These are phyloP conservation scores for Apogon hyalosoma DNA, from an alignment of 2,797 vertebrate species.

Conservation along the genomic window DNA sequence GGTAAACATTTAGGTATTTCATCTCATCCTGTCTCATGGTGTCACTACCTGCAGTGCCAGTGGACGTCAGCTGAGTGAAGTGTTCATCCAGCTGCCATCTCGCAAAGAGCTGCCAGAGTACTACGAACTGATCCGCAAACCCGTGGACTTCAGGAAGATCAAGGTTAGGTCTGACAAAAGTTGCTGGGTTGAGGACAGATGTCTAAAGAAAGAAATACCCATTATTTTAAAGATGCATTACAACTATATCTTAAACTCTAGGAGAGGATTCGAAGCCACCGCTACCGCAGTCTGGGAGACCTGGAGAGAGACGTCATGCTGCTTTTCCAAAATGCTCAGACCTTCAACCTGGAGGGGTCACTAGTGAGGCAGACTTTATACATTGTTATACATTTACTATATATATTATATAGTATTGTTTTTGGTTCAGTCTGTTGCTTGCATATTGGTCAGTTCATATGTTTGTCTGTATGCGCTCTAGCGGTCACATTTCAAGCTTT, in stretches of 20 bases:
- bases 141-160: conserved; percentile 97
- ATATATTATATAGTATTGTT: too few relatives aligned
- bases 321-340: conserved; percentile 96
- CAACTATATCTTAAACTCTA: conserved; percentile 41
- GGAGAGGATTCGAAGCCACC: conserved; percentile 96
- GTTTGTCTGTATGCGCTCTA: too few relatives aligned
- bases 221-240: neutral
- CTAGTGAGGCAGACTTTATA: conserved; percentile 82
- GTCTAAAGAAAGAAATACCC: too few relatives aligned
- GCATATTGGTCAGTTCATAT: too few relatives aligned
- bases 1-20: too few relatives aligned
- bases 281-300: conserved; percentile 95
- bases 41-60: conserved; percentile 73
- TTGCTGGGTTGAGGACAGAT: too few relatives aligned
- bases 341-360: conserved; percentile 96
- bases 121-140: conserved; percentile 97
- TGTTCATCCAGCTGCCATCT: conserved; percentile 96
- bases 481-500: too few relatives aligned
- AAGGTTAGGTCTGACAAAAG: conserved; percentile 82
- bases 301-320: conserved; percentile 98
- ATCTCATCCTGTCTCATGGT: too few relatives aligned
- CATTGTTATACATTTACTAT: too few relatives aligned
- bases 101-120: conserved; percentile 97
- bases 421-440: too few relatives aligned
- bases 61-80: conserved; percentile 94